Percentiles rank a stretch among this genome's conserved stretches.
These are phyloP conservation scores for Oxytorus armatus DNA, from an alignment of 2,888 invertebrate genomes.

Conservation along the genomic window DNA sequence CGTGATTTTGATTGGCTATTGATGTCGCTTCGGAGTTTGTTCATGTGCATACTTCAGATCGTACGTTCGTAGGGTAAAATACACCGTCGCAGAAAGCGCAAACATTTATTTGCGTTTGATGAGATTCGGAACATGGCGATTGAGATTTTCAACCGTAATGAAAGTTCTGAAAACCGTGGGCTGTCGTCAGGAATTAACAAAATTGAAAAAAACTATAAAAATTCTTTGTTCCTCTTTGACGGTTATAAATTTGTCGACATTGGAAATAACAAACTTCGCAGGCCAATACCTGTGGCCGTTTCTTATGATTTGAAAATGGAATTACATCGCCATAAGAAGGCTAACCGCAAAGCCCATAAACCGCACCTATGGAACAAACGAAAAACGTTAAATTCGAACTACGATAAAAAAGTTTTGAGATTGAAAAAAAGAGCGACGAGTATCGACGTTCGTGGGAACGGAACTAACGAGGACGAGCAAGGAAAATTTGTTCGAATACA, in stretches of 20 bases:
- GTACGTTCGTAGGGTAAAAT: no score
- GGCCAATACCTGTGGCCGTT: neutral
- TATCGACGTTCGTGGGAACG: neutral
- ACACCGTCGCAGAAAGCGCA: no score
- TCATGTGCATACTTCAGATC: no score
- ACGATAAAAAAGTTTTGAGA: neutral
- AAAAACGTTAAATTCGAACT: slow-evolving; percentile 2
- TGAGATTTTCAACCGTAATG: no score
- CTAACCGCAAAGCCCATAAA: neutral
- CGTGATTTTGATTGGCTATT: no score
- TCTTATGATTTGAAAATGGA: neutral
- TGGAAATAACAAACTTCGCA: slow-evolving; percentile 11
- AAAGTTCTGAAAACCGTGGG: neutral
- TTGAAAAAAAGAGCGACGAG: neutral
- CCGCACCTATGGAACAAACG: neutral
- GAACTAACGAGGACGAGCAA: neutral
- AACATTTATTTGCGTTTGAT: no score
- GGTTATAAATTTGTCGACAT: slow-evolving; percentile 4
- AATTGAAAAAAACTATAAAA: neutral
- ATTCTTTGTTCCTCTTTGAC: neutral
- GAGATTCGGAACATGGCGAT: neutral
- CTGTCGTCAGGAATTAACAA: neutral
- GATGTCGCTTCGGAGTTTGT: no score
- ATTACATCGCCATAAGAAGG: neutral
- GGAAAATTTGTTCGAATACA: neutral